phyloP scores from a whole-genome alignment of 1,140 invertebrate genomes.

The Penaeus vannamei region DNA sequence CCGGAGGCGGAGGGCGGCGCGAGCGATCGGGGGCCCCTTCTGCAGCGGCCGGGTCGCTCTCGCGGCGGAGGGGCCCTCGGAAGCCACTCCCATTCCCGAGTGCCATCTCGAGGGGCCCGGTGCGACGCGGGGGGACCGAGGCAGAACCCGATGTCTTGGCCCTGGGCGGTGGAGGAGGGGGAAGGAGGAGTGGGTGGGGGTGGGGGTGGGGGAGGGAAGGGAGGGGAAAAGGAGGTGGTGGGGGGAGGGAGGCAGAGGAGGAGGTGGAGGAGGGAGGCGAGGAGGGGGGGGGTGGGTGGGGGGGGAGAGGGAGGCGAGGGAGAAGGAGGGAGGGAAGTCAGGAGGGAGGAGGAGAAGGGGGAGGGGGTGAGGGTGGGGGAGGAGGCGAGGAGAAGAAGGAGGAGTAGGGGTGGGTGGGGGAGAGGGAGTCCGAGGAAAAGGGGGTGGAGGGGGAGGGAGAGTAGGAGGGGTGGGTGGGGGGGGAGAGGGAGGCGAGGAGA shows the following conservation, averaged over 20 bases:
- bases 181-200: slow-evolving; percentile 6
- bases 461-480: background rate
- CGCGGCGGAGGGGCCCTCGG: too few relatives aligned
- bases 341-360: background rate
- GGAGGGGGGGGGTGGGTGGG: too few relatives aligned
- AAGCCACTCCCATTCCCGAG: too few relatives aligned
- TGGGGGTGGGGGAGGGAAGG: too few relatives aligned
- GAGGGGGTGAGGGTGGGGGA: background rate
- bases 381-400: background rate
- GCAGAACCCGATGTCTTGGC: background rate
- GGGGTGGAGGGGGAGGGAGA: background rate
- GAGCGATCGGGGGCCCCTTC: too few relatives aligned
- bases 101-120: too few relatives aligned
- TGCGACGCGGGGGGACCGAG: background rate
- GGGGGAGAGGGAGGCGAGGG: background rate
- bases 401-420: background rate
- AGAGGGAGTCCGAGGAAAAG: background rate
- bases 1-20: too few relatives aligned
- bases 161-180: background rate
- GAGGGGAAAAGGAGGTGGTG: too few relatives aligned
- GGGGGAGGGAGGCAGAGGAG: too few relatives aligned
- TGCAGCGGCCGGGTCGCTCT: too few relatives aligned
- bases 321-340: background rate
- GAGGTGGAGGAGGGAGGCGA: slow-evolving; percentile 10
- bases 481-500: background rate